Conservation (phyloP, 2,888 invertebrate genomes). For the Macaria notata region DNA sequence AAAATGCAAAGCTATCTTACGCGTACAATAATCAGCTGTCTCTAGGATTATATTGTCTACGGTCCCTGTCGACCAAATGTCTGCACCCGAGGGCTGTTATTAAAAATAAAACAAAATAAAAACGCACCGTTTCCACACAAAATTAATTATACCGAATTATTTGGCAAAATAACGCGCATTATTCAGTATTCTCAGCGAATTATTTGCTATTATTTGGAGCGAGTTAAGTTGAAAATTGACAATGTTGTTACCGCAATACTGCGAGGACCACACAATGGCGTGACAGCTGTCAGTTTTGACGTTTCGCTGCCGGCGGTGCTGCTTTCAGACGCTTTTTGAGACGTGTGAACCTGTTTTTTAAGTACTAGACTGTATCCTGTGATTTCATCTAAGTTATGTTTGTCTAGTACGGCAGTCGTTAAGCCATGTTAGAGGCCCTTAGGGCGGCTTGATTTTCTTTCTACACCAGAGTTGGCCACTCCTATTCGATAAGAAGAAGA, state of each 20-base stretch:
- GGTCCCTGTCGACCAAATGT: conserved; percentile 33
- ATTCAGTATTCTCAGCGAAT: conserved; percentile 5
- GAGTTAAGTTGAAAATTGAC: conserved; percentile 29
- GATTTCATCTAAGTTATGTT: too few relatives aligned
- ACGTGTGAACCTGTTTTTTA: too few relatives aligned
- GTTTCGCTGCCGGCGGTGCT: conserved; percentile 25
- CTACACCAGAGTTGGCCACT: too few relatives aligned
- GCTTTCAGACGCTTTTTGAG: too few relatives aligned
- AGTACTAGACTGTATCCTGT: too few relatives aligned
- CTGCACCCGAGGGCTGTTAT: conserved; percentile 33
- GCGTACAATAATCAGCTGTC: too few relatives aligned
- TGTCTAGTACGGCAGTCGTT: too few relatives aligned
- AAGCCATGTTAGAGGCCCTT: too few relatives aligned
- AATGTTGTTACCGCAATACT: conserved; percentile 28
- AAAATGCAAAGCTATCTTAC: too few relatives aligned
- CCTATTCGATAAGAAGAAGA: too few relatives aligned
- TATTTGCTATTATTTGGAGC: conserved; percentile 20
- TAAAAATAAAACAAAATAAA: conserved; percentile 30
- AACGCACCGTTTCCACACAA: conserved; percentile 31
- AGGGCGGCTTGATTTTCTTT: too few relatives aligned
- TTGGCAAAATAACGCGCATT: conserved; percentile 25
- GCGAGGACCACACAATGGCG: conserved; percentile 31
- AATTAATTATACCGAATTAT: conserved; percentile 28
- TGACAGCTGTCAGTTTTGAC: conserved; percentile 32
- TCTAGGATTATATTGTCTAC: too few relatives aligned